These are phyloP conservation scores for Ptiloglossa arizonensis DNA, from an alignment of 1,140 invertebrate genomes.

Conservation along the genomic window DNA sequence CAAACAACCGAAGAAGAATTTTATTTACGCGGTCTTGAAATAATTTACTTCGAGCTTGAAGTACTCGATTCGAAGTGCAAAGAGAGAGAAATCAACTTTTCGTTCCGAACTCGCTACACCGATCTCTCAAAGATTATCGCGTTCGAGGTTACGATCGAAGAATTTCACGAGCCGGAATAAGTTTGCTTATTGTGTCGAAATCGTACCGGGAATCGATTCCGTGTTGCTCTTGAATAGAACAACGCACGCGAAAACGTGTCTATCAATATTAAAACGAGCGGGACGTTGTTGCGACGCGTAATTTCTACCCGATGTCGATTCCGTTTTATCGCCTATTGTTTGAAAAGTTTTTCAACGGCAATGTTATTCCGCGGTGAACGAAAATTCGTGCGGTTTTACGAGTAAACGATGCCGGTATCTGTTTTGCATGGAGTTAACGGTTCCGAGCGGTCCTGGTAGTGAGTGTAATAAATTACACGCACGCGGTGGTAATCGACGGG, in stretches of 20 bases:
- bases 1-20: no score
- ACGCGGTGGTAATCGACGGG: not conserved
- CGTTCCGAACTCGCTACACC: not conserved
- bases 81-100: not conserved
- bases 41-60: no score
- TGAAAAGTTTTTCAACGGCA: not conserved
- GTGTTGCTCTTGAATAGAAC: not conserved
- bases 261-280: conserved; percentile 2
- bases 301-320: not conserved
- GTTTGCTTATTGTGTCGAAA: conserved; percentile 19
- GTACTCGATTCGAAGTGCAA: no score
- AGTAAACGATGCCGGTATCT: not conserved
- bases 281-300: conserved; percentile 1
- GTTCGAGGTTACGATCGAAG: not conserved
- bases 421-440: not conserved
- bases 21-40: no score
- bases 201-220: conserved; percentile 20
- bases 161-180: conserved; percentile 32
- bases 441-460: not conserved
- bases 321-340: not conserved
- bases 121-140: conserved; percentile 17
- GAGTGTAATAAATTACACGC: conserved; percentile 1
- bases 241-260: conserved; percentile 15
- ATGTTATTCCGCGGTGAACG: not conserved
- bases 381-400: conserved; percentile 2